These are phyloP conservation scores for Scophthalmus maximus DNA, from an alignment of 2,113 vertebrate genomes.

Conservation along the genomic window DNA sequence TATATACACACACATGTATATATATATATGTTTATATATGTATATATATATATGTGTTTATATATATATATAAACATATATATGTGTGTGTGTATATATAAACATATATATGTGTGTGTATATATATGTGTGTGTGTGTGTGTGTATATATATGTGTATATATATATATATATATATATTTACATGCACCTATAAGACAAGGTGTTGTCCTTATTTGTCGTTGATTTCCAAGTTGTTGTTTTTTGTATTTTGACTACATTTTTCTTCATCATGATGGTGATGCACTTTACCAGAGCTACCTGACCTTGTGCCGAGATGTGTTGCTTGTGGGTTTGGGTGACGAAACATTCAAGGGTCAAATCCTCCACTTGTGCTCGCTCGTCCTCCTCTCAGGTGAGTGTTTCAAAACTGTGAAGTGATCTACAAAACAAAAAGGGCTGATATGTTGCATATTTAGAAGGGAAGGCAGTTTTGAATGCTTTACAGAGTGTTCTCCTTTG, in stretches of 20 bases:
- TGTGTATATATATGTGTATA: too few species aligned
- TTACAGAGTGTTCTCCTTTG: constrained; percentile 7
- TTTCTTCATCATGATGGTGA: not conserved
- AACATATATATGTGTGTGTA: too few species aligned
- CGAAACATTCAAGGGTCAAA: constrained; percentile 79
- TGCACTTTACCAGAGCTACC: constrained; percentile 82
- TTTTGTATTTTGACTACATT: too few species aligned
- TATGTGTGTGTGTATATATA: too few species aligned
- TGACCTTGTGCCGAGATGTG: constrained; percentile 86
- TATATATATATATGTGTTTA: too few species aligned
- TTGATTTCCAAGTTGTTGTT: not conserved
- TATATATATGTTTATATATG: too few species aligned
- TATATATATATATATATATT: too few species aligned
- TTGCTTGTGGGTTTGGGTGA: constrained; percentile 88
- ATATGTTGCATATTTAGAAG: too few species aligned
- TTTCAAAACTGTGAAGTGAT: not conserved
- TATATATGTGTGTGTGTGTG: too few species aligned
- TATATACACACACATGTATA: too few species aligned
- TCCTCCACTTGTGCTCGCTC: constrained; percentile 84
- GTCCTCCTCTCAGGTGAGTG: constrained; percentile 86
- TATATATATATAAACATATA: too few species aligned
- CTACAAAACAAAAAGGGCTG: not conserved
- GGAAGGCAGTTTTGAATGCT: too few species aligned
- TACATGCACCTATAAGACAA: not conserved
- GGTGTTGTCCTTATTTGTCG: not conserved